These are phyloP conservation scores for Papio anubis DNA, from an alignment of 2,113 vertebrate genomes.

Conservation along the genomic window DNA sequence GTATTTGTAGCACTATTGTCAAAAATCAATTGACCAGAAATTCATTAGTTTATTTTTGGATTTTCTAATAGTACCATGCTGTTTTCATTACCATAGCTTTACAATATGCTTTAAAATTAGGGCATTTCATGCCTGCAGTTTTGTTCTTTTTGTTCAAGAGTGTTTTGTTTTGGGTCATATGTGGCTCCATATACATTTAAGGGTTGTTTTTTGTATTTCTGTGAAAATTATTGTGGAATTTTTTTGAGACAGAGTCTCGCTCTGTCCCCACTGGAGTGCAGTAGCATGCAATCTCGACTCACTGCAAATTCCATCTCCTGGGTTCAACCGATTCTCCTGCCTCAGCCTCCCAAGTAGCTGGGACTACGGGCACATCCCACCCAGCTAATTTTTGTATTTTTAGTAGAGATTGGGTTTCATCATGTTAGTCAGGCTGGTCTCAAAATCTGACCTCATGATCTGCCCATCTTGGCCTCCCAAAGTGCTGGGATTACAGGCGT, in stretches of 20 bases:
- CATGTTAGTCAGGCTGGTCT: too few species aligned
- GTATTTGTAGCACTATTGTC: neutral
- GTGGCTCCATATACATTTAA: neutral
- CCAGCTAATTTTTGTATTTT: too few species aligned
- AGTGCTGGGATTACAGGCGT: too few species aligned
- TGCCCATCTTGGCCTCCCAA: too few species aligned
- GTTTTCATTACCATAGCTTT: neutral
- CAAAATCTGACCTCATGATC: too few species aligned
- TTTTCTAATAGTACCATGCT: neutral
- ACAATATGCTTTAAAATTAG: neutral
- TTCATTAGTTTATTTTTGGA: neutral
- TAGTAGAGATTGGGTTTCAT: too few species aligned
- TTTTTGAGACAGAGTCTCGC: neutral
- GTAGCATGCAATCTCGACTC: too few species aligned
- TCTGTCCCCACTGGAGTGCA: too few species aligned
- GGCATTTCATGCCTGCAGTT: neutral
- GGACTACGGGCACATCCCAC: too few species aligned
- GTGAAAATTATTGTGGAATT: neutral
- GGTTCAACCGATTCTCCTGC: too few species aligned
- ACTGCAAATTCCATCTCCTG: too few species aligned
- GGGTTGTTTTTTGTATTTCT: neutral
- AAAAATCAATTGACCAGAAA: neutral
- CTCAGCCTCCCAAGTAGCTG: too few species aligned
- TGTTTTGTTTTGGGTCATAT: neutral
- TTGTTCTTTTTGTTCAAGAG: neutral